Evolutionary conservation across 1,140 invertebrate species (phyloP).

Genomic region (Leptinotarsa lineolata): DNA sequence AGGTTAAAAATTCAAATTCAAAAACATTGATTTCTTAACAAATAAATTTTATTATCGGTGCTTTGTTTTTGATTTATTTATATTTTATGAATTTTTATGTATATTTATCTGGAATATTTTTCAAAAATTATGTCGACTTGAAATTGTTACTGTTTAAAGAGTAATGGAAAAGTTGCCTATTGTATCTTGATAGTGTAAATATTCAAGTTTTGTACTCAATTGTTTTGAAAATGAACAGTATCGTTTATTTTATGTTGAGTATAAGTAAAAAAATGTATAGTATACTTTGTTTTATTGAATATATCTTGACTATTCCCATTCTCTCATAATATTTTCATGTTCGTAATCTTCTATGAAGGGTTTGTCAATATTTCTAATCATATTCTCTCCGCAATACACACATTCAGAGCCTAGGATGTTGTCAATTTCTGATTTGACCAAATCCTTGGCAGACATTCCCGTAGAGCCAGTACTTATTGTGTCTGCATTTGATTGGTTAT

Average conservation of each 20-base stretch:
- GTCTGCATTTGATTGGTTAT: constrained; percentile 51
- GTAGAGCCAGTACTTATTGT: constrained; percentile 62
- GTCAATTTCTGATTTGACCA: constrained; percentile 82
- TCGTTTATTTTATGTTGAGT: constrained; percentile 37
- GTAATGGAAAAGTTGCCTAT: constrained; percentile 37
- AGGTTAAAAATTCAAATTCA: too few relatives aligned
- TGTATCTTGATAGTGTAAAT: constrained; percentile 39
- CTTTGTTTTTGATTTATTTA: constrained; percentile 24
- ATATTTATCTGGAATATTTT: constrained; percentile 20
- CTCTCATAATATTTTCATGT: constrained; percentile 79
- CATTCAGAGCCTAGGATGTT: constrained; percentile 90
- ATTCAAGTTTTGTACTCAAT: constrained; percentile 39
- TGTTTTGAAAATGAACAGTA: constrained; percentile 37
- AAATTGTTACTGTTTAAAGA: constrained; percentile 37
- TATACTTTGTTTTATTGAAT: constrained; percentile 1
- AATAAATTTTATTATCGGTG: not conserved
- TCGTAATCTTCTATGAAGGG: constrained; percentile 83
- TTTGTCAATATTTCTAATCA: constrained; percentile 86
- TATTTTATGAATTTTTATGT: constrained; percentile 17
- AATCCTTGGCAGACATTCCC: constrained; percentile 67
- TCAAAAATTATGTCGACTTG: constrained; percentile 1
- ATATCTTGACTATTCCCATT: constrained; percentile 73
- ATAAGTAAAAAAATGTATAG: constrained; percentile 24
- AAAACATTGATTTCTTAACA: constrained; percentile 4
- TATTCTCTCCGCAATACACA: constrained; percentile 89